Base-by-base conservation (phyloP, 2,113 vertebrate genomes). In the Laterallus jamaicensis region DNA sequence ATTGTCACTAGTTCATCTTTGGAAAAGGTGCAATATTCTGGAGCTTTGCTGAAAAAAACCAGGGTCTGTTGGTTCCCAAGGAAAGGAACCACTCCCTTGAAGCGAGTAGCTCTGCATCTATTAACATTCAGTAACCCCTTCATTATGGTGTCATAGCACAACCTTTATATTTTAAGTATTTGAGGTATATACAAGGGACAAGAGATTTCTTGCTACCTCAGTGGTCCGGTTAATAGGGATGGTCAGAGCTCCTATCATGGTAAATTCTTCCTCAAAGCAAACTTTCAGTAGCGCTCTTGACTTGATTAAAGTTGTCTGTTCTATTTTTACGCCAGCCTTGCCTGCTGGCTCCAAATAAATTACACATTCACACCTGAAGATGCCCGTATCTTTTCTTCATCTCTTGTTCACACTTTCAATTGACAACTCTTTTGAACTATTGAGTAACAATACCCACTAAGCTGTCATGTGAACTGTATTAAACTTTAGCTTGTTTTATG, bases 351-450 rank as follows among this genome's bases (percentile, higher is more conserved):
- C 54, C 69, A 92, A 52, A 86, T 88, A 92, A 86, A 92, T 94
- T 78, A 44, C 75, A 70, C 25, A 52, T 96, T 97, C 86, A 92
- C 96, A 97, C 93, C 73, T 87, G 59, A 94, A 93, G 80, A 47
- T 73, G n/a, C 17, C 35, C 56, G 44, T 75, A 19, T 62, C 60
- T 93, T 93, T 86, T 80, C 88, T 86, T 86, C 76, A 59, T 93
- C 66, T 93, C 73, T 88, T 97, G 73, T 92, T 96, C 90, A 92
- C 95, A 88, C 88, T 82, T 91, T 69, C 86, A 96, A 96, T 95
- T 90, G 87, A 87, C 47, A 68, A 3, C 21, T 75, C 40, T 81
- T 90, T 76, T 66, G 71, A 93, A 60, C 47, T 94, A 94, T 86
- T 93, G 95, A 90, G 67, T 83, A 88, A 68, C 80, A 88, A 56